Percentiles rank a stretch among this genome's conserved stretches.
Evolutionary conservation across 2,113 vertebrate genomes (phyloP).

Genomic region (Dromiciops gliroides): DNA sequence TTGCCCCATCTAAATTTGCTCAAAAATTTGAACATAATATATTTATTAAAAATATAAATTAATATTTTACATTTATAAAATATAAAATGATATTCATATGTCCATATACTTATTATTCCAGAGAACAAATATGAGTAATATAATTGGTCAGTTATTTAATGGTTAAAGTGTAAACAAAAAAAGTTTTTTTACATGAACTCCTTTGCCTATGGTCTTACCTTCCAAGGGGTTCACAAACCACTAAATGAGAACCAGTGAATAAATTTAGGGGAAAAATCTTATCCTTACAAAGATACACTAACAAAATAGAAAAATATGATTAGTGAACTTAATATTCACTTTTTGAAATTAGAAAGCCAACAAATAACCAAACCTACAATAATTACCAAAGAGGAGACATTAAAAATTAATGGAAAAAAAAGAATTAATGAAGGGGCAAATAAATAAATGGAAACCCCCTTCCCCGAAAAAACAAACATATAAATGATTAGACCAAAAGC

Average conservation of each 20-base stretch:
- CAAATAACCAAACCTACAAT: neutral
- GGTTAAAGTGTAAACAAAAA: neutral
- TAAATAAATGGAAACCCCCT: neutral
- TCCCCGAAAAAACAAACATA: neutral
- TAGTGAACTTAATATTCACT: neutral
- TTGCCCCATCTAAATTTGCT: neutral
- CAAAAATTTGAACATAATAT: neutral
- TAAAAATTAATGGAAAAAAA: neutral
- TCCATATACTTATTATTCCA: neutral
- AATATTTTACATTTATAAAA: neutral
- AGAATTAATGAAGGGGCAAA: no score
- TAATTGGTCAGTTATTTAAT: neutral
- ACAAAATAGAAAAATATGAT: neutral
- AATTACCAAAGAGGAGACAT: neutral
- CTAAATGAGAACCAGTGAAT: neutral
- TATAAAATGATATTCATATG: neutral
- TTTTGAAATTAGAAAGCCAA: neutral
- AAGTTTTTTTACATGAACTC: neutral
- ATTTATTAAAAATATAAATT: neutral
- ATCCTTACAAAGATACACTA: neutral
- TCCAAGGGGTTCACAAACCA: neutral
- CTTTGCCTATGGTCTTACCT: neutral
- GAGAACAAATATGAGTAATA: neutral
- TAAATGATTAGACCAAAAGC: neutral
- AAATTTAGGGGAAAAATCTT: neutral